phyloP scores from a whole-genome alignment of 2,113 vertebrate genomes.

The Ahaetulla prasina region DNA sequence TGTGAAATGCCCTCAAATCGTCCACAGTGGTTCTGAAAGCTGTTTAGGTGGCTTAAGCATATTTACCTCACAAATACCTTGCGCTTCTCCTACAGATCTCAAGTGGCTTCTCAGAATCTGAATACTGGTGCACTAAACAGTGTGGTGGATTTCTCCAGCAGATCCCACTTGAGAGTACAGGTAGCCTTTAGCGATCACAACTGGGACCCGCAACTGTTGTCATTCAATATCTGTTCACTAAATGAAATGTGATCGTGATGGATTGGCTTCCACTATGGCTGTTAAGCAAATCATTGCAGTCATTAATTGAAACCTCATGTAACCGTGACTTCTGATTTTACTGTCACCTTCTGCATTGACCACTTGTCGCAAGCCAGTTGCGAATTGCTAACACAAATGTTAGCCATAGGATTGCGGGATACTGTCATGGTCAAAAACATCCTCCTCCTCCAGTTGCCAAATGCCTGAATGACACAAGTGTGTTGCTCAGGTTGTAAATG shows the following conservation, averaged over 20 bases:
- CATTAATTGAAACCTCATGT: not conserved
- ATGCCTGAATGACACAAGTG: not conserved
- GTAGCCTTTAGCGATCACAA: not conserved
- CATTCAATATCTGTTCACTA: not conserved
- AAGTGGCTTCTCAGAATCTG: not conserved
- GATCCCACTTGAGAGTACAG: not conserved
- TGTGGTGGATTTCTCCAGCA: not conserved
- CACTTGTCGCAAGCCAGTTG: not conserved
- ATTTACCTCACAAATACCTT: not conserved
- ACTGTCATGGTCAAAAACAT: not conserved
- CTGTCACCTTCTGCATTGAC: not conserved
- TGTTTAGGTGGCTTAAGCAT: not conserved
- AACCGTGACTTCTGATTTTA: not conserved
- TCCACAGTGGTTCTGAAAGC: not conserved
- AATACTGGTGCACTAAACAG: not conserved
- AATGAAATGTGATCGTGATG: not conserved
- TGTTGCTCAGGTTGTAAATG: not conserved
- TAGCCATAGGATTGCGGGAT: not conserved
- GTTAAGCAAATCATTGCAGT: not conserved
- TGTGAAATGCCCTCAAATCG: not conserved
- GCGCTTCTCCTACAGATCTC: not conserved
- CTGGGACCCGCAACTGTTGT: not conserved
- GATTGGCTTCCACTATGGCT: not conserved
- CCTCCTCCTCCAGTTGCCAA: not conserved
- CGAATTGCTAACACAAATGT: not conserved